Base-by-base conservation (phyloP, 2,113 vertebrate species). In the Equus przewalskii region DNA sequence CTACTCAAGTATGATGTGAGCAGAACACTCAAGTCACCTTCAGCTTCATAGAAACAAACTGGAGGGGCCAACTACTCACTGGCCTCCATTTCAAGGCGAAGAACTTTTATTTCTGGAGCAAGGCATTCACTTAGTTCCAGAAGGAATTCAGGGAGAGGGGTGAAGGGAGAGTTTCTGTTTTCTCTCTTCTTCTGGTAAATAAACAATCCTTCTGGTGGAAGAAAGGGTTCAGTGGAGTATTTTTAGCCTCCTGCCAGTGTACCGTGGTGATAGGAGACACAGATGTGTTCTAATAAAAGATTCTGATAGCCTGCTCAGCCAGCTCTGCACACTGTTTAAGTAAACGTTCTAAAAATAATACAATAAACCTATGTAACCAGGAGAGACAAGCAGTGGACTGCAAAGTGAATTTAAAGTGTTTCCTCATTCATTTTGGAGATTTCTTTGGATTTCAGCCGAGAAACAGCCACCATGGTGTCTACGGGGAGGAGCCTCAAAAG, bases 341-440 rank as follows among this genome's bases (percentile, higher is more conserved):
- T 89, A 92, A 96, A 96, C 94, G 87, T 44, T 97, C 97, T 87
- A 95, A 97, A 97, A 95, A 96, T 94, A 97, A 93, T 89, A 28
- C 82, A 83, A 80, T 87, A 94, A 97, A 87, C 76, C 72, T 96
- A 76, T 14, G 94, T 33, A 94, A 93, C 16, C 26, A 60, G 69
- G 64, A 93, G 81, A 95, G 89, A 84, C 60, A 84, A 93, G 73
- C 79, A 67, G 18, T 60, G 75, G 33, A 44, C 33, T 87, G 87
- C 89, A 92, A 79, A 92, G 64, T 87, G 94, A 95, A 95, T 94
- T 86, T 76, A 86, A 96, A 76, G 46, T 44, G 44, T 33, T 89
- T 96, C 92, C 18, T 89, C 36, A 5, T 91, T 97, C 82, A 28
- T 67, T 93, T 65, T 58, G 73, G 58, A 94, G 44, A 46, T 79